Evolutionary conservation across 2,113 vertebrate species (phyloP).

Genomic region (Plotosus lineatus): DNA sequence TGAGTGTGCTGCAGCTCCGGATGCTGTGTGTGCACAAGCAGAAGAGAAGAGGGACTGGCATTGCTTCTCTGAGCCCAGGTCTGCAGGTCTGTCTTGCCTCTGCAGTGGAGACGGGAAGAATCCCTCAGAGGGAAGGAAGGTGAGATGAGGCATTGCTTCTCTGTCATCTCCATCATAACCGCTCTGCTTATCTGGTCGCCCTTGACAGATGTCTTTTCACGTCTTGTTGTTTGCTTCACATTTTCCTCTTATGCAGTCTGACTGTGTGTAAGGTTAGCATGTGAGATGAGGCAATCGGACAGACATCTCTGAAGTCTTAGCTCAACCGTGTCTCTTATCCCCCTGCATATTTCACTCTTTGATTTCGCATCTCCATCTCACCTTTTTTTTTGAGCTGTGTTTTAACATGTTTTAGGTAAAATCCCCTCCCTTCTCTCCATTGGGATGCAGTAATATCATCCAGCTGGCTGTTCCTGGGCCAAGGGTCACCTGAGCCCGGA

Average conservation of each 20-base stretch:
- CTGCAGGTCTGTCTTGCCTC: slow-evolving; percentile 42
- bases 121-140: slow-evolving; percentile 46
- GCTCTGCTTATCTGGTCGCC: slow-evolving; percentile 25
- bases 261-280: slow-evolving; percentile 11
- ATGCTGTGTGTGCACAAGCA: slow-evolving; percentile 35
- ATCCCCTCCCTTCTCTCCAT: not conserved
- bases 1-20: slow-evolving; percentile 45
- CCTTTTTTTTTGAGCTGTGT: slow-evolving; percentile 34
- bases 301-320: not conserved
- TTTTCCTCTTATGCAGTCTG: not conserved
- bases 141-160: slow-evolving; percentile 44
- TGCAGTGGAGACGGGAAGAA: slow-evolving; percentile 41
- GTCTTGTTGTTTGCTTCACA: not conserved
- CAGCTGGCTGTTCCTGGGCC: slow-evolving; percentile 56
- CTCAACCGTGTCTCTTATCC: slow-evolving; percentile 16
- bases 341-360: slow-evolving; percentile 5
- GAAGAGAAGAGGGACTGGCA: slow-evolving; percentile 41
- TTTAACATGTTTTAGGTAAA: slow-evolving; percentile 53
- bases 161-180: slow-evolving; percentile 33
- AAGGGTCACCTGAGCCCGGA: slow-evolving; percentile 23
- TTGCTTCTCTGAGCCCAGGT: slow-evolving; percentile 40
- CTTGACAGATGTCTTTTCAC: slow-evolving; percentile 14
- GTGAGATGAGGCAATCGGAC: not conserved
- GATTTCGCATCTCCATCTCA: slow-evolving; percentile 14
- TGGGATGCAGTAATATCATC: slow-evolving; percentile 63